Evolutionary conservation across 2,113 vertebrate genomes (phyloP).

Genomic region (Xiphias gladius): DNA sequence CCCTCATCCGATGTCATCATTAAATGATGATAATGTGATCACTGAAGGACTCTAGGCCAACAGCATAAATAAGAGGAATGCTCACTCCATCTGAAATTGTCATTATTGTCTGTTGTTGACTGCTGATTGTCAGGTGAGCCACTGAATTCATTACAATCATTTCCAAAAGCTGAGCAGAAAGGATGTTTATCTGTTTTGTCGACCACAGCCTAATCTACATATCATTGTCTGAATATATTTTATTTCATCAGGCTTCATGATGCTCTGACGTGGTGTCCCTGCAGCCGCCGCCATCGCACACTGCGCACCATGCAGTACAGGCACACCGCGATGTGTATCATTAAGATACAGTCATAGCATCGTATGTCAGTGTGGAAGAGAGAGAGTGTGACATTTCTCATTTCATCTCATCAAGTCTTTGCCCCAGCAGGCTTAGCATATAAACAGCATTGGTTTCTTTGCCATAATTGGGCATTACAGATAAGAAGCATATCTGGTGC

Average conservation of each 20-base stretch:
- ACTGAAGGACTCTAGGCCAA: slow-evolving; percentile 49
- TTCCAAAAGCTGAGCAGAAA: slow-evolving; percentile 72
- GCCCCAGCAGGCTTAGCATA: slow-evolving; percentile 63
- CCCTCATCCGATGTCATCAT: slow-evolving; percentile 35
- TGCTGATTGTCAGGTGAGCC: slow-evolving; percentile 75
- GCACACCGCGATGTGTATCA: slow-evolving; percentile 49
- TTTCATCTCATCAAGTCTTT: slow-evolving; percentile 54
- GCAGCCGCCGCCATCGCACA: slow-evolving; percentile 35
- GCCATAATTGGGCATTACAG: slow-evolving; percentile 75
- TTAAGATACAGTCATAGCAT: slow-evolving; percentile 42
- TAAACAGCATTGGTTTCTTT: slow-evolving; percentile 68
- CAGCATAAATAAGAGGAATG: slow-evolving; percentile 50
- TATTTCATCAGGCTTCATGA: slow-evolving; percentile 49
- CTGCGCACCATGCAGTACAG: slow-evolving; percentile 12
- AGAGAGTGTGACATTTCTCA: slow-evolving; percentile 58
- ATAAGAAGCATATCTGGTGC: slow-evolving; percentile 77
- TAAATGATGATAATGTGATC: slow-evolving; percentile 52
- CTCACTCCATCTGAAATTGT: slow-evolving; percentile 50
- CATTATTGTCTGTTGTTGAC: slow-evolving; percentile 53
- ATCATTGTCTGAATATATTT: slow-evolving; percentile 71
- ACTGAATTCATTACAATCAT: slow-evolving; percentile 75
- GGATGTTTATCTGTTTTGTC: slow-evolving; percentile 72
- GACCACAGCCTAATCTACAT: slow-evolving; percentile 73
- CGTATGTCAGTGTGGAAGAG: slow-evolving; percentile 47
- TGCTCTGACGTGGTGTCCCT: slow-evolving; percentile 27